Evolutionary conservation across 2,113 vertebrate species (phyloP), one percentile per base, ranked within the genome.

Genomic region (Sturnira hondurensis): DNA sequence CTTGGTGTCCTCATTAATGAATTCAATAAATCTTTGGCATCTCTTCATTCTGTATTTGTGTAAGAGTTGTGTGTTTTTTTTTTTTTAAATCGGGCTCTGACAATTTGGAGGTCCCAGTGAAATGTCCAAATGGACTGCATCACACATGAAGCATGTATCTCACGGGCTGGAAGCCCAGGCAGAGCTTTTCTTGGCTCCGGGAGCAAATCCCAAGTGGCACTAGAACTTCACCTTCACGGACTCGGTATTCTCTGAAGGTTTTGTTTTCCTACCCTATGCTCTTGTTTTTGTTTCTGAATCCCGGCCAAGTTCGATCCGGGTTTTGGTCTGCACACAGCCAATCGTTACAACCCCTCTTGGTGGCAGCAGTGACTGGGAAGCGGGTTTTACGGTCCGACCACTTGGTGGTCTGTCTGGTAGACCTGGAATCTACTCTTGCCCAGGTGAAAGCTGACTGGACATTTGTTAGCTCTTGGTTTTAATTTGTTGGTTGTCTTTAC

Each of bases 61-160:
- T 45, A 63, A 73, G 19, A 78, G 33, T n/a, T 84, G 13, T 74
- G 45, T 58, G n/a, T n/a, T n/a, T 92, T 78, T 33, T 50, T 88
- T 83, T 96, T 83, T 85, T 56, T 77, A 93, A 96, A 85, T 65
- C 70, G 89, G 33, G 45, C 65, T 91, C 77, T 70, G 50, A 70
- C 71, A 65, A 76, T 11, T 28, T 91, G 58, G 86, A 96, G 52
- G 68, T 91, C 50, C 41, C 86, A 41, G 6, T 43, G 52, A 86
- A 80, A n/a, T 20, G 52, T 61, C 31, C 58, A 78, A 76, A 41
- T 68, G 52, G 50, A 33, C 6, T 24, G 63, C 61, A 20, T 74
- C 58, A 16, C 22, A 45, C 81, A 52, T 0, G 3, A 86, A 41
- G 6, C 4, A 33, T 8, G 38, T 6, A 47, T 10, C 4, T 36